Conservation (phyloP, 2,797 vertebrate genomes). For the Meda fulgida region DNA sequence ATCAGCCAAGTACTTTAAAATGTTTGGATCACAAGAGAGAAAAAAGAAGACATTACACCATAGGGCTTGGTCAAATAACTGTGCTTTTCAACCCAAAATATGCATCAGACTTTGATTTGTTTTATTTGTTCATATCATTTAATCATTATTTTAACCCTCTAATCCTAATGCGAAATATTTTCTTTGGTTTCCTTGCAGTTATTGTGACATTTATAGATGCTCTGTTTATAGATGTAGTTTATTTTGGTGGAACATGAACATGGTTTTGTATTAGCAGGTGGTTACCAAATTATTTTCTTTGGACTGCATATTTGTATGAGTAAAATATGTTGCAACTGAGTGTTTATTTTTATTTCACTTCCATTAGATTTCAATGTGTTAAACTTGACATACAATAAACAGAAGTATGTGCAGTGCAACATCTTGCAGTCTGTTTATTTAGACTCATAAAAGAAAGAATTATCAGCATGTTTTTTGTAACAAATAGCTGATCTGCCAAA, state of each 20-base stretch:
- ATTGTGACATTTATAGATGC: slow-evolving; percentile 9
- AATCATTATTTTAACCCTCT: not conserved
- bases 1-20: slow-evolving; percentile 33
- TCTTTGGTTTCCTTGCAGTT: slow-evolving; percentile 17
- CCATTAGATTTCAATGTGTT: slow-evolving; percentile 85
- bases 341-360: slow-evolving; percentile 80
- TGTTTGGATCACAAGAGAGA: slow-evolving; percentile 11
- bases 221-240: slow-evolving; percentile 17
- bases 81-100: slow-evolving; percentile 36
- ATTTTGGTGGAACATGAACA: slow-evolving; percentile 77
- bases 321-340: slow-evolving; percentile 89
- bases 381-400: slow-evolving; percentile 97
- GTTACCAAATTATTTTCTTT: slow-evolving; percentile 85
- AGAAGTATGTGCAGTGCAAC: slow-evolving; percentile 91
- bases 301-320: slow-evolving; percentile 83
- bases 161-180: not conserved
- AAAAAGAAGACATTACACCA: slow-evolving; percentile 8
- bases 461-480: not conserved
- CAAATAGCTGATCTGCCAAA: not conserved
- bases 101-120: slow-evolving; percentile 23
- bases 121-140: slow-evolving; percentile 2
- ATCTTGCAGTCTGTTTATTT: not conserved
- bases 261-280: slow-evolving; percentile 82
- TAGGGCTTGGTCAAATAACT: slow-evolving; percentile 29
- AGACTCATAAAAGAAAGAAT: not conserved